These are phyloP conservation scores for human DNA, from an alignment of 2,113 vertebrate genomes.

Conservation along the genomic window DNA sequence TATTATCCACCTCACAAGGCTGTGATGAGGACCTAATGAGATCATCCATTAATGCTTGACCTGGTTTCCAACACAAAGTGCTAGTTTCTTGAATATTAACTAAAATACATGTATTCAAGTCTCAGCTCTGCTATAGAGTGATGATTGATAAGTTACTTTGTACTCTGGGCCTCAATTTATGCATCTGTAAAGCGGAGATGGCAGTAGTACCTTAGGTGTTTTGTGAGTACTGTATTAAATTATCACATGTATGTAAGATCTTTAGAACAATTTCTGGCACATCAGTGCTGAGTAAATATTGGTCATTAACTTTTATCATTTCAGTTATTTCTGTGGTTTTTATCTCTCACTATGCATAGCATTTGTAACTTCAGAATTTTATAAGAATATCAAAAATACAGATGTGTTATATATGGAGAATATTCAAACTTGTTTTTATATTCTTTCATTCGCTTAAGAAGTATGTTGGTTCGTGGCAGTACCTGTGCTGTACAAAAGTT, in stretches of 20 bases:
- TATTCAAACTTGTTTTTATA: background rate
- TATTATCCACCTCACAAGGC: background rate
- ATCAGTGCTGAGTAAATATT: background rate
- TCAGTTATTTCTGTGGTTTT: background rate
- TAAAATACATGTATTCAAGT: background rate
- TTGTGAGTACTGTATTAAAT: background rate
- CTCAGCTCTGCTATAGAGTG: background rate
- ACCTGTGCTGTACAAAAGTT: background rate
- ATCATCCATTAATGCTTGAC: background rate
- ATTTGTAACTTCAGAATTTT: background rate
- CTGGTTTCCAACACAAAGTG: background rate
- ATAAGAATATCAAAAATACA: background rate
- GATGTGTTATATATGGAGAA: background rate
- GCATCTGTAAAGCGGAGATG: background rate
- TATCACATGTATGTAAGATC: background rate
- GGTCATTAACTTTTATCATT: background rate
- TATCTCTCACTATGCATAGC: background rate
- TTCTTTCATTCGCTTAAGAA: background rate
- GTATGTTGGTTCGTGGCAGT: background rate
- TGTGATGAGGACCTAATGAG: background rate
- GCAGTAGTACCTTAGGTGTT: background rate
- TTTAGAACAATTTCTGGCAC: background rate
- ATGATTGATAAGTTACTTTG: background rate
- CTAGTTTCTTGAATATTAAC: background rate
- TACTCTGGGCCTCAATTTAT: background rate